A percentile compares a stretch with the other conserved stretches of the same genome.
Conservation (phyloP, 2,888 invertebrate species). For the Machimus atricapillus region DNA sequence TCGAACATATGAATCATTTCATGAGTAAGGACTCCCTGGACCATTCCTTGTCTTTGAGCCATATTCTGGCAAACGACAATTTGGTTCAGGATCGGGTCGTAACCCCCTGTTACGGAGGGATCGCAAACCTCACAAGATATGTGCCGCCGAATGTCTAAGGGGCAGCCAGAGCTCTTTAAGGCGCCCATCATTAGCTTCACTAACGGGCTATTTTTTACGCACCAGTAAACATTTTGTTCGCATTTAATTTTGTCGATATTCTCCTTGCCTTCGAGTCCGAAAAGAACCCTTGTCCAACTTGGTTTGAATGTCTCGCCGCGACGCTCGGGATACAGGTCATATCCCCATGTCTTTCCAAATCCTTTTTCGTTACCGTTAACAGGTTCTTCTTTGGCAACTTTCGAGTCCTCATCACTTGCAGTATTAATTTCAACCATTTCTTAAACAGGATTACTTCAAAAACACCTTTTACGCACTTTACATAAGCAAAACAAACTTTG, state of each 20-base stretch:
- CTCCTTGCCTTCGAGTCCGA: slow-evolving; percentile 74
- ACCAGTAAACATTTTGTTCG: slow-evolving; percentile 78
- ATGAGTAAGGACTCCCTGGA: slow-evolving; percentile 84
- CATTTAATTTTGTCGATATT: slow-evolving; percentile 77
- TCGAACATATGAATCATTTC: slow-evolving; percentile 98
- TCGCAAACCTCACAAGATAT: slow-evolving; percentile 93
- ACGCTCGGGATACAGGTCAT: slow-evolving; percentile 84
- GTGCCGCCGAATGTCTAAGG: slow-evolving; percentile 84
- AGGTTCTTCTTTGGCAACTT: neutral
- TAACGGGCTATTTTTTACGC: slow-evolving; percentile 78
- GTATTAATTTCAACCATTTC: neutral
- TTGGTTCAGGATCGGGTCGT: slow-evolving; percentile 63
- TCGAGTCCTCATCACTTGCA: neutral
- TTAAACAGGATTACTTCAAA: neutral
- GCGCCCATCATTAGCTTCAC: slow-evolving; percentile 87
- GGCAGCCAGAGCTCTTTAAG: slow-evolving; percentile 69
- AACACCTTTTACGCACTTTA: neutral
- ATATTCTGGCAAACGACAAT: slow-evolving; percentile 92
- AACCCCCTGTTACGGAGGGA: slow-evolving; percentile 85
- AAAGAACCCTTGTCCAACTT: slow-evolving; percentile 66
- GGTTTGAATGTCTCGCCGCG: slow-evolving; percentile 68
- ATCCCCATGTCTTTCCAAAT: slow-evolving; percentile 68
- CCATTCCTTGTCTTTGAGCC: slow-evolving; percentile 70
- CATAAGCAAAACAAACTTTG: neutral
- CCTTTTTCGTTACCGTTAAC: neutral